These are phyloP conservation scores for Philotrypesis tridentata DNA, from an alignment of 1,140 invertebrate genomes.

Conservation along the genomic window DNA sequence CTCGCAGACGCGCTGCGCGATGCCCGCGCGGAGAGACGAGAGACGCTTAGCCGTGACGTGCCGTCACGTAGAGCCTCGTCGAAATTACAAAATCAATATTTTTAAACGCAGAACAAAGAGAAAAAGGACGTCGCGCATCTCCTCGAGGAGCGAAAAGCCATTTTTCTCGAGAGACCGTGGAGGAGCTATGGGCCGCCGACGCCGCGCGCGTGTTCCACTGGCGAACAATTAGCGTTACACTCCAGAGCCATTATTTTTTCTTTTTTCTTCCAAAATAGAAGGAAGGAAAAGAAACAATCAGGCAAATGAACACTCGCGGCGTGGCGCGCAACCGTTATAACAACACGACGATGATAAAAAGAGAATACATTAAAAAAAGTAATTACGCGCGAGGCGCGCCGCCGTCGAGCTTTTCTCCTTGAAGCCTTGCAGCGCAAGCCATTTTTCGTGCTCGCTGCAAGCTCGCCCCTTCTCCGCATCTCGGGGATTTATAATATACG, in stretches of 20 bases:
- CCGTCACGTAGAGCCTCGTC: neutral
- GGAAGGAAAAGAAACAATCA: neutral
- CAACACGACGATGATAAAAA: too few relatives aligned
- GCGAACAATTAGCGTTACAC: neutral
- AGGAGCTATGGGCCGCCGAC: too few relatives aligned
- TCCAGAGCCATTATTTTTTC: neutral
- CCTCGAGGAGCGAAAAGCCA: neutral
- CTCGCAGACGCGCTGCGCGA: too few relatives aligned
- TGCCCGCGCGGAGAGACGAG: too few relatives aligned
- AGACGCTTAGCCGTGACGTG: neutral
- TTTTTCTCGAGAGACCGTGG: neutral
- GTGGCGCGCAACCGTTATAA: too few relatives aligned
- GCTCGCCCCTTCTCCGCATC: too few relatives aligned
- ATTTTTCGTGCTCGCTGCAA: neutral
- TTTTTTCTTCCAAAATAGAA: neutral
- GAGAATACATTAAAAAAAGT: neutral
- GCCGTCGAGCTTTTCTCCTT: constrained; percentile 20
- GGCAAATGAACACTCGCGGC: neutral
- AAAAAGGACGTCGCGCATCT: neutral
- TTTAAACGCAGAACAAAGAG: constrained; percentile 7
- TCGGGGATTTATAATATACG: neutral
- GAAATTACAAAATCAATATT: constrained; percentile 31
- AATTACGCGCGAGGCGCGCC: neutral
- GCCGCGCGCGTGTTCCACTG: neutral
- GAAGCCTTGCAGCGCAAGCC: constrained; percentile 8